Evolutionary conservation across 1,140 invertebrate species (phyloP).

Genomic region (Pogonus chalceus): DNA sequence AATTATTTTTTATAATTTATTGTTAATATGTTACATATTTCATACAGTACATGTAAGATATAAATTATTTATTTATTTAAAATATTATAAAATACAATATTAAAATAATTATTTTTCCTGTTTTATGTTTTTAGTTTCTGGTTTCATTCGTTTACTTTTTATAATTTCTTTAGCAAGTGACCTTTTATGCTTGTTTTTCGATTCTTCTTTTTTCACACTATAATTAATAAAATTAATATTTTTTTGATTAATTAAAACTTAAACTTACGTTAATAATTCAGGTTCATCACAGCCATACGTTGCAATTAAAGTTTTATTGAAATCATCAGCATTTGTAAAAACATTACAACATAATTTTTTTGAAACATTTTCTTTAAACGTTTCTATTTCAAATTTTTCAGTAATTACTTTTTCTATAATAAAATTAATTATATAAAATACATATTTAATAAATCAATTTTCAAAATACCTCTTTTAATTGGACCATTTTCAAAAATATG

Average conservation of each 20-base stretch:
- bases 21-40: too few relatives aligned
- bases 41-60: too few relatives aligned
- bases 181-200: too few relatives aligned
- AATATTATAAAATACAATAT: too few relatives aligned
- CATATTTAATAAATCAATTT: neutral
- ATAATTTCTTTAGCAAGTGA: too few relatives aligned
- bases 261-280: neutral
- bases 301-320: slow-evolving; percentile 11
- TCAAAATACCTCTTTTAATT: slow-evolving; percentile 19
- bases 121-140: too few relatives aligned
- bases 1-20: too few relatives aligned
- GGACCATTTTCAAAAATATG: slow-evolving; percentile 22
- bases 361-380: neutral
- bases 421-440: slow-evolving; percentile 7
- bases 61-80: too few relatives aligned
- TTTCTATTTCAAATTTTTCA: slow-evolving; percentile 16
- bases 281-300: slow-evolving; percentile 11
- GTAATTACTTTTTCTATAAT: slow-evolving; percentile 13
- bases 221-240: neutral
- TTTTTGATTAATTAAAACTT: neutral
- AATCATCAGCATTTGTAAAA: slow-evolving; percentile 12
- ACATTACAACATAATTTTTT: slow-evolving; percentile 16
- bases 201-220: neutral
- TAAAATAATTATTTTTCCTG: too few relatives aligned
- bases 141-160: too few relatives aligned